Evolutionary conservation across 1,140 invertebrate species (phyloP).

Genomic region (Meloidogyne exigua): DNA sequence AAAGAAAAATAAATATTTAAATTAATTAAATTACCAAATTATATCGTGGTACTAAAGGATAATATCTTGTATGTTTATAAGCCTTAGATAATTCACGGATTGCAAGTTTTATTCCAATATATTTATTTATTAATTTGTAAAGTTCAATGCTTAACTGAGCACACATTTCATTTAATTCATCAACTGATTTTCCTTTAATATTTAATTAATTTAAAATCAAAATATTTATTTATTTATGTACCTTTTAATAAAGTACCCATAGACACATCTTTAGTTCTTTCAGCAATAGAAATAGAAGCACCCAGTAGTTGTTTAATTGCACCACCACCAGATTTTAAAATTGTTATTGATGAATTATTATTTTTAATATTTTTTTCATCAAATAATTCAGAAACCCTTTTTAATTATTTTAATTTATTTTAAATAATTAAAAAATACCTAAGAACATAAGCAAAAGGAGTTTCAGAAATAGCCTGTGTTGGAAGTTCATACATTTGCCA

Average conservation of each 20-base stretch:
- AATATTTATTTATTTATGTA: slow-evolving; percentile 21
- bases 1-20: not conserved
- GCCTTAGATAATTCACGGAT: slow-evolving; percentile 82
- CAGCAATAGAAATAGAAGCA: slow-evolving; percentile 39
- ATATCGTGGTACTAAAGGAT: slow-evolving; percentile 88
- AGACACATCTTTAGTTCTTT: slow-evolving; percentile 49
- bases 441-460: slow-evolving; percentile 84
- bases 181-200: slow-evolving; percentile 66
- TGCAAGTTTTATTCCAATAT: slow-evolving; percentile 80
- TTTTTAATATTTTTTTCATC: slow-evolving; percentile 5
- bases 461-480: slow-evolving; percentile 77
- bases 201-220: not conserved
- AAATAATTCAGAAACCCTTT: not conserved
- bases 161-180: slow-evolving; percentile 84
- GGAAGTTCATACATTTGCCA: slow-evolving; percentile 85
- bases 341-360: slow-evolving; percentile 64
- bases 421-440: slow-evolving; percentile 65
- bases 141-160: slow-evolving; percentile 88
- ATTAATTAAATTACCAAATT: slow-evolving; percentile 68
- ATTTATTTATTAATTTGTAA: slow-evolving; percentile 84
- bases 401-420: not conserved
- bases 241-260: slow-evolving; percentile 40
- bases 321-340: slow-evolving; percentile 80
- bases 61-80: slow-evolving; percentile 82
- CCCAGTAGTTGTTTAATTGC: slow-evolving; percentile 67